Percentiles rank a stretch among this genome's conserved stretches.
Conservation (phyloP, 1,140 invertebrate genomes). For the Andricus grossulariae region DNA sequence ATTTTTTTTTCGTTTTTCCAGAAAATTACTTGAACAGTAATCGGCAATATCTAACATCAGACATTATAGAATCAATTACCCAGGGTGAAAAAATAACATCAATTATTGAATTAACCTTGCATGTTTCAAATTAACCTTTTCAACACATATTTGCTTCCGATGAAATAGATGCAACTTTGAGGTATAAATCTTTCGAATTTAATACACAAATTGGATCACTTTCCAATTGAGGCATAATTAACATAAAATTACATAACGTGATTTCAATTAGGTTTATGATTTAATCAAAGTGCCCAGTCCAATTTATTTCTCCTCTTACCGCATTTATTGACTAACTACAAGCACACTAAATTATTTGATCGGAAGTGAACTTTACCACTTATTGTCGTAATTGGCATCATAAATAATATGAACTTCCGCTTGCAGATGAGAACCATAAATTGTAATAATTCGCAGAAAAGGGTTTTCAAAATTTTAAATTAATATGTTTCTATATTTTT, state of each 20-base stretch:
- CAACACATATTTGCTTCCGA: not conserved
- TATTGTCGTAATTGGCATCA: constrained; percentile 16
- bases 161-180: constrained; percentile 6
- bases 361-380: constrained; percentile 7
- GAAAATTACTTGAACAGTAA: too few relatives aligned
- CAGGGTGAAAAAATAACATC: too few relatives aligned
- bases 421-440: constrained; percentile 6
- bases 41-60: too few relatives aligned
- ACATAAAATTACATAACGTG: not conserved
- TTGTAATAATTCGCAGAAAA: not conserved
- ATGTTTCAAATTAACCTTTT: constrained; percentile 2
- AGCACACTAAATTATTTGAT: not conserved
- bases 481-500: too few relatives aligned
- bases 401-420: not conserved
- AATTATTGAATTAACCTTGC: constrained; percentile 8
- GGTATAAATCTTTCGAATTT: constrained; percentile 12
- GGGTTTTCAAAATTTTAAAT: too few relatives aligned
- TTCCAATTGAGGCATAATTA: constrained; percentile 9
- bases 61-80: too few relatives aligned
- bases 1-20: too few relatives aligned
- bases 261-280: constrained; percentile 26
- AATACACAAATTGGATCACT: not conserved
- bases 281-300: not conserved
- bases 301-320: constrained; percentile 5
- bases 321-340: not conserved